Evolutionary conservation across 2,888 invertebrate genomes (phyloP), one percentile per base, ranked within the genome.

Genomic region (Lepetodrilus schrolli): DNA sequence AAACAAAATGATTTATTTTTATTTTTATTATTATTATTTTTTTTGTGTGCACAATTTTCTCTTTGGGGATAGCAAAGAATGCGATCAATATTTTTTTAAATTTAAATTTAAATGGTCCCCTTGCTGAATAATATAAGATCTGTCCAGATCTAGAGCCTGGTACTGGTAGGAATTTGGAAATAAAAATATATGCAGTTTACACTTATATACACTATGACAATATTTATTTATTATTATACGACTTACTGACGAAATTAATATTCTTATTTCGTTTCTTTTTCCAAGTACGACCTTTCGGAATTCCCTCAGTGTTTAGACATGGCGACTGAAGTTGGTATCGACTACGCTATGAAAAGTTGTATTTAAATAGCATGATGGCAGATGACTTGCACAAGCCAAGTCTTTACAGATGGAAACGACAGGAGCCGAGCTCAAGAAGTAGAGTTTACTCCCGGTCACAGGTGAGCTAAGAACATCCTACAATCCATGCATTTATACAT

Each of bases 331-430:
- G n/a, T n/a, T n/a, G n/a, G n/a, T n/a, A n/a, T n/a, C n/a, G n/a
- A n/a, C n/a, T n/a, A n/a, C n/a, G n/a, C n/a, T n/a, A n/a, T n/a
- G n/a, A n/a, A n/a, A n/a, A n/a, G n/a, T n/a, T n/a, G n/a, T n/a
- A n/a, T n/a, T n/a, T n/a, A n/a, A n/a, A n/a, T n/a, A n/a, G n/a
- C n/a, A 73, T 30, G 23, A 84, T 83, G 83, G 78, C 71, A 30
- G 81, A 80, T 26, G 73, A 68, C 69, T 69, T 48, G 20, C 84
- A 85, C 49, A 85, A 83, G 75, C 75, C 74, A 10, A 80, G 80
- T 4, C 78, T 85, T 43, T 85, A 84, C 73, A 74, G 82, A 43
- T 87, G 87, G 87, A 83, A 84, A 70, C 74, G 82, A 65, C 83
- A 84, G 75, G 79, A 81, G 13, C 34, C 58, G 34, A 58, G 34